Conservation (phyloP, 1,140 invertebrate genomes). For the Anastrepha obliqua region DNA sequence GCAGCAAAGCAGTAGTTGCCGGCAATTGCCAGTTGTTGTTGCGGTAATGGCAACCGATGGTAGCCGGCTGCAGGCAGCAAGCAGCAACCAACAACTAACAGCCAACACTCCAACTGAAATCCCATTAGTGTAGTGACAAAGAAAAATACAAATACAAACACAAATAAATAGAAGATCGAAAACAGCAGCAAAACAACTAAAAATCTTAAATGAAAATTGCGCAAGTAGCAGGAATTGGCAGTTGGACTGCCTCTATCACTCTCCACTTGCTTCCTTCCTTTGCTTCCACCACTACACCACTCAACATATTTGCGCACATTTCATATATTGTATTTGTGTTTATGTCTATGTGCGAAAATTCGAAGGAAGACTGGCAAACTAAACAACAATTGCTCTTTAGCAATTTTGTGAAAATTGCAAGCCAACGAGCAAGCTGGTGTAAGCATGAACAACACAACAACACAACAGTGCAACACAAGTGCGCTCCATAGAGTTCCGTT, state of each 20-base stretch:
- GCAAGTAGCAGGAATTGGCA: slow-evolving; percentile 31
- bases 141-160: slow-evolving; percentile 59
- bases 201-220: slow-evolving; percentile 20
- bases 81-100: not conserved
- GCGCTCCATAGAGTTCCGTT: not conserved
- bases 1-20: not conserved
- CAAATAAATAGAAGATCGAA: not conserved
- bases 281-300: not conserved
- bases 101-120: slow-evolving; percentile 55
- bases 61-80: not conserved
- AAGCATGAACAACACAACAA: not conserved
- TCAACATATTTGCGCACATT: not conserved
- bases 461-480: not conserved
- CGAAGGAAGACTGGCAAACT: slow-evolving; percentile 19
- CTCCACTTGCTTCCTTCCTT: slow-evolving; percentile 13
- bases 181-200: not conserved
- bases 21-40: slow-evolving; percentile 4
- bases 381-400: slow-evolving; percentile 46
- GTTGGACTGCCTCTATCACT: slow-evolving; percentile 37
- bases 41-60: not conserved
- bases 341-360: slow-evolving; percentile 15
- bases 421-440: slow-evolving; percentile 9
- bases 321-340: not conserved
- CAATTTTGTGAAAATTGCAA: slow-evolving; percentile 50
- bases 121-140: slow-evolving; percentile 60